Evolutionary conservation across 2,888 invertebrate genomes (phyloP), one percentile per base, ranked within the genome.

Genomic region (Euzophera pinguis): DNA sequence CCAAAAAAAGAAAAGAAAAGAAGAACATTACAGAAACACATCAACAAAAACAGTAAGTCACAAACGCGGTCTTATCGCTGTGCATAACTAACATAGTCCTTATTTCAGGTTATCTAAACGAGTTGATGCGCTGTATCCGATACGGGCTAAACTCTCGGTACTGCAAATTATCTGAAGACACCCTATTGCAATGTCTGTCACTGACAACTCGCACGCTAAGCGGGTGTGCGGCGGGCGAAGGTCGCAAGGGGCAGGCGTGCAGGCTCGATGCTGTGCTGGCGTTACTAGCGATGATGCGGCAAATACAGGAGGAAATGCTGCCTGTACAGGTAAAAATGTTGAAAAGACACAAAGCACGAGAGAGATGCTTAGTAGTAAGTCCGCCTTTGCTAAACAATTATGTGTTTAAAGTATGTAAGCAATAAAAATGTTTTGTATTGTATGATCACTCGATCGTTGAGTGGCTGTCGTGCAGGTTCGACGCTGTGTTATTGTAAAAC

Each of bases 301-400:
- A 76, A 50, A 70, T 81, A 10, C 75, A 77, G 3, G 66, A 67
- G 0, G 73, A 75, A 52, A 58, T 57, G 10, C 65, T 84, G 57
- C 86, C 88, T 0, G 81, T 84, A 8, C 86, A 86, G 82, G 89
- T 84, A 64, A 54, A 29, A 29, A n/a, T n/a, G n/a, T n/a, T n/a
- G n/a, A n/a, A n/a, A n/a, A n/a, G n/a, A n/a, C n/a, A n/a, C n/a
- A n/a, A n/a, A n/a, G n/a, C n/a, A n/a, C n/a, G n/a, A n/a, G n/a
- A n/a, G n/a, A n/a, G n/a, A n/a, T n/a, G n/a, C n/a, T n/a, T n/a
- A n/a, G n/a, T n/a, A n/a, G n/a, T n/a, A n/a, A n/a, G n/a, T n/a
- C n/a, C n/a, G n/a, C n/a, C n/a, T n/a, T n/a, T n/a, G n/a, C n/a
- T n/a, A n/a, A n/a, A n/a, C n/a, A n/a, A n/a, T n/a, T n/a, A n/a